phyloP scores from a whole-genome alignment of 2,888 invertebrate species.

The Macaria liturata region DNA sequence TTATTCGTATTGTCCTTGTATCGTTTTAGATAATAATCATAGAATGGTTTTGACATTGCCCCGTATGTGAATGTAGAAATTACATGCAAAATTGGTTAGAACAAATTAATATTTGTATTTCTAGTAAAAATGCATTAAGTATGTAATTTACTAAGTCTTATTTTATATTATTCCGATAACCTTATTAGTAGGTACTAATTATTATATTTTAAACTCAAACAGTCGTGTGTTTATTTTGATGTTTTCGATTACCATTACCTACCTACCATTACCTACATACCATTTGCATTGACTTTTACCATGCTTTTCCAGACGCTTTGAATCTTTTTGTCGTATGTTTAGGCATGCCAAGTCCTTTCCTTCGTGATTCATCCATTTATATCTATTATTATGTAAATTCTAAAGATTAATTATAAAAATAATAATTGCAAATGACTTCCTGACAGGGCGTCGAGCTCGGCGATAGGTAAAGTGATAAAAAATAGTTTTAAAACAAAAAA shows the following conservation, averaged over 20 bases:
- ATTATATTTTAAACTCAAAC: slow-evolving; percentile 4
- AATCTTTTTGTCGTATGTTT: slow-evolving; percentile 33
- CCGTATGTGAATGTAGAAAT: slow-evolving; percentile 19
- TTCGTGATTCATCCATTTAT: slow-evolving; percentile 14
- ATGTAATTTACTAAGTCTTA: neutral
- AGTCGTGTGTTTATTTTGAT: slow-evolving; percentile 18
- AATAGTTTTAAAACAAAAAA: slow-evolving; percentile 36
- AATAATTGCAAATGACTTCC: slow-evolving; percentile 41
- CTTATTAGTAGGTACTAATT: neutral
- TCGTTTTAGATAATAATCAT: neutral
- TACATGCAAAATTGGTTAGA: neutral
- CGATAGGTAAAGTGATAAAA: slow-evolving; percentile 59
- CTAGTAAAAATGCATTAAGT: no score
- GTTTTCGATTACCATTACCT: slow-evolving; percentile 2
- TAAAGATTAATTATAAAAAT: slow-evolving; percentile 21
- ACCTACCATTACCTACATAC: slow-evolving; percentile 16
- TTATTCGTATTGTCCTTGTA: slow-evolving; percentile 3
- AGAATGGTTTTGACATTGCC: slow-evolving; percentile 7
- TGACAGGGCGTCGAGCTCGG: slow-evolving; percentile 61
- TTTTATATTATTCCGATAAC: neutral
- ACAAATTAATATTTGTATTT: neutral
- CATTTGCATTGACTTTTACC: slow-evolving; percentile 37
- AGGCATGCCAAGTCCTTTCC: slow-evolving; percentile 54
- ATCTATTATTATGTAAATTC: no score
- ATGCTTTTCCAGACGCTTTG: slow-evolving; percentile 48